Percentiles rank a stretch among this genome's conserved stretches.
Conservation (phyloP, 1,140 invertebrate species). For the Drosophila novamexicana region DNA sequence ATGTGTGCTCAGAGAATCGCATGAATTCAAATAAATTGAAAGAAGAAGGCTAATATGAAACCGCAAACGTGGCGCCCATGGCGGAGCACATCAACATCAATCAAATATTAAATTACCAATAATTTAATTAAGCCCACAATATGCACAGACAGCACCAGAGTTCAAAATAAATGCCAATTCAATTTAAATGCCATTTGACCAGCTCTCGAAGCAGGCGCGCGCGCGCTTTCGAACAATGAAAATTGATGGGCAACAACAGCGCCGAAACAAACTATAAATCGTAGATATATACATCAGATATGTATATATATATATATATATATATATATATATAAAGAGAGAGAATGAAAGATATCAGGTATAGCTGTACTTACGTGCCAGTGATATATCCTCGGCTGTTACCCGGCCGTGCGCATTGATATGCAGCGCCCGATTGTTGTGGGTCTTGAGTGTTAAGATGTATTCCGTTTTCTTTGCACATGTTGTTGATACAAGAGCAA, state of each 20-base stretch:
- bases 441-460: constrained; percentile 68
- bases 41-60: constrained; percentile 50
- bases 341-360: not conserved
- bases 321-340: constrained; percentile 1
- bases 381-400: constrained; percentile 70
- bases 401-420: constrained; percentile 77
- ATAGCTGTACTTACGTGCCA: constrained; percentile 77
- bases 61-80: constrained; percentile 55
- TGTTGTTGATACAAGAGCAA: constrained; percentile 76
- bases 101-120: constrained; percentile 84
- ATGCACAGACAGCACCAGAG: constrained; percentile 67
- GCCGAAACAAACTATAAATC: constrained; percentile 34
- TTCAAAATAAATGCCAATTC: constrained; percentile 81
- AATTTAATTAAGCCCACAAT: constrained; percentile 83
- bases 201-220: constrained; percentile 1
- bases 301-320: constrained; percentile 14
- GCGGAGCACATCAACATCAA: constrained; percentile 71
- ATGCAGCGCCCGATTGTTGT: constrained; percentile 72
- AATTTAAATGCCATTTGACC: constrained; percentile 72
- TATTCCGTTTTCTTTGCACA: constrained; percentile 76
- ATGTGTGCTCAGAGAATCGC: constrained; percentile 49
- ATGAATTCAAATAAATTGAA: constrained; percentile 58
- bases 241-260: constrained; percentile 53
- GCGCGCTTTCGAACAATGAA: constrained; percentile 8
- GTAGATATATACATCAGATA: constrained; percentile 14